Percentiles rank a stretch among this genome's conserved stretches.
Conservation (phyloP, 2,888 invertebrate species). For the Acanthopleura granulata region DNA sequence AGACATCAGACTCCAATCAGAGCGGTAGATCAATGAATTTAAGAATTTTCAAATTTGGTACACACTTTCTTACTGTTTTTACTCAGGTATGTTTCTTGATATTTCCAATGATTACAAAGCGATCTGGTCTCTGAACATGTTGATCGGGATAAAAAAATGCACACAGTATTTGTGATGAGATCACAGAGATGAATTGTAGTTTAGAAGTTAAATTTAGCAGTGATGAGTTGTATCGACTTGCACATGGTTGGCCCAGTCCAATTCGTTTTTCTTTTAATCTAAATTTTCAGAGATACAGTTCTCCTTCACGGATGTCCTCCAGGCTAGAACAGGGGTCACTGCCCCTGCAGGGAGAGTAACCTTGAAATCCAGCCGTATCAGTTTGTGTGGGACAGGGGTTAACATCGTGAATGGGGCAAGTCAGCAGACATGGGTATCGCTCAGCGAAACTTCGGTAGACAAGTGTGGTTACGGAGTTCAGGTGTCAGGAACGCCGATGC, state of each 20-base stretch:
- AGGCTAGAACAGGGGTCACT: conserved; percentile 8
- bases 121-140: no score
- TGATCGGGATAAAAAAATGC: no score
- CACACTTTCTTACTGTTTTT: no score
- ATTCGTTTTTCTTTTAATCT: not conserved
- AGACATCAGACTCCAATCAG: no score
- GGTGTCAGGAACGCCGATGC: not conserved
- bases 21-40: no score
- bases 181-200: no score
- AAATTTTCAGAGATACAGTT: not conserved
- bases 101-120: no score
- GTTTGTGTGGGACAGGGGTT: not conserved
- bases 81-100: no score
- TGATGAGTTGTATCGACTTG: no score
- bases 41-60: no score
- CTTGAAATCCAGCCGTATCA: not conserved
- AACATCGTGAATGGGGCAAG: not conserved
- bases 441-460: not conserved
- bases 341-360: not conserved
- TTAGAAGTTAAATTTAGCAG: no score
- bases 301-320: not conserved
- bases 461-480: not conserved
- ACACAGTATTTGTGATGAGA: no score
- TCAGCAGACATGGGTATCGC: not conserved
- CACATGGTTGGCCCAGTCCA: not conserved